Conservation (phyloP, 2,888 invertebrate genomes). For the Apocheima hispidaria region DNA sequence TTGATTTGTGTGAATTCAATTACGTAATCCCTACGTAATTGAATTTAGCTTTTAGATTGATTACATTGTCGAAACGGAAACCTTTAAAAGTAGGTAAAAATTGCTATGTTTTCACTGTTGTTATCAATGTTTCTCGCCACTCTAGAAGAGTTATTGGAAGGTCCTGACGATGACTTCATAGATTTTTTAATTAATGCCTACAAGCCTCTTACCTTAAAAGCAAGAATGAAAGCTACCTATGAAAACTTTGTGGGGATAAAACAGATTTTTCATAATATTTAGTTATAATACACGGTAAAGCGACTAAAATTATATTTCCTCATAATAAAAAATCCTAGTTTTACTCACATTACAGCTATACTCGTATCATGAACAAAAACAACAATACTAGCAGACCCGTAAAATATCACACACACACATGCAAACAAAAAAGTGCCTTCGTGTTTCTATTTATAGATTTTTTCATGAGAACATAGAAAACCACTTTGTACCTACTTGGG, state of each 20-base stretch:
- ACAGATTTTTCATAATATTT: too few species aligned
- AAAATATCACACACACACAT: background rate
- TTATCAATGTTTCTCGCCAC: too few species aligned
- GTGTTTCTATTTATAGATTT: conserved; percentile 29
- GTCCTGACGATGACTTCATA: too few species aligned
- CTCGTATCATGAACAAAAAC: conserved; percentile 1
- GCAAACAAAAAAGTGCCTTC: conserved; percentile 4
- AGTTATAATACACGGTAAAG: background rate
- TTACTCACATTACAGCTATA: background rate
- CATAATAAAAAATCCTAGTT: too few species aligned
- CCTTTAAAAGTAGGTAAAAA: background rate
- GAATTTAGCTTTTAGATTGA: conserved; percentile 7
- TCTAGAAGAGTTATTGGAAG: too few species aligned
- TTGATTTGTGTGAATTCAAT: conserved; percentile 27
- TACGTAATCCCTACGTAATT: conserved; percentile 22
- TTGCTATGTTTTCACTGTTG: background rate
- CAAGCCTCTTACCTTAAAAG: too few species aligned
- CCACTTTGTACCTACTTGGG: conserved; percentile 49
- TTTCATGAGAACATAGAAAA: conserved; percentile 52
- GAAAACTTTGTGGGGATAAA: too few species aligned
- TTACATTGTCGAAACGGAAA: background rate
- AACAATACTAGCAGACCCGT: background rate
- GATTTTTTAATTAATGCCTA: too few species aligned
- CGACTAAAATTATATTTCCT: background rate
- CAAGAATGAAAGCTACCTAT: too few species aligned